Evolutionary conservation across 2,113 vertebrate genomes (phyloP).

Genomic region (Centropus bengalensis): DNA sequence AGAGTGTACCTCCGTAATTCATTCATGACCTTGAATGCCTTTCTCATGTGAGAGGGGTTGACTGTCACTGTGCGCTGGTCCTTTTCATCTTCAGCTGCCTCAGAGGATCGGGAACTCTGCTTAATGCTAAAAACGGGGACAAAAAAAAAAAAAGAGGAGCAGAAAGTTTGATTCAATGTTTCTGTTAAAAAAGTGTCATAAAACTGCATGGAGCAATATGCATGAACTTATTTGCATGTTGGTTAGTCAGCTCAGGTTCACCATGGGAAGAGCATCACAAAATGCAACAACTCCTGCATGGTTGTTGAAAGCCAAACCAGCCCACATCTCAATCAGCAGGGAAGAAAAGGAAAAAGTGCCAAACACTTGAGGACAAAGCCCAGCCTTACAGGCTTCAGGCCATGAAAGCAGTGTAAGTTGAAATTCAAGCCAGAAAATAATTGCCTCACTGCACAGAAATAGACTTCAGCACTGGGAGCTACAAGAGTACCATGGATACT

Average conservation of each 20-base stretch:
- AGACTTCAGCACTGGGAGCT: conserved; percentile 8
- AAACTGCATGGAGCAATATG: background rate
- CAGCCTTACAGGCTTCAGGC: conserved; percentile 15
- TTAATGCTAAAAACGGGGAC: conserved; percentile 70
- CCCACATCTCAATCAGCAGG: conserved; percentile 3
- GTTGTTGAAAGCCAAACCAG: background rate
- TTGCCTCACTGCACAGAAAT: background rate
- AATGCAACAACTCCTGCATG: background rate
- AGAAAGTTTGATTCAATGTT: background rate
- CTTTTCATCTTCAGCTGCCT: conserved; percentile 82
- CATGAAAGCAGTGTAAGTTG: conserved; percentile 12
- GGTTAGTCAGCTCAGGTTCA: background rate
- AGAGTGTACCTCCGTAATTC: conserved; percentile 88
- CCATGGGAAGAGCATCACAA: background rate
- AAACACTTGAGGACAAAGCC: conserved; percentile 44
- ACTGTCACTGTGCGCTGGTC: conserved; percentile 84
- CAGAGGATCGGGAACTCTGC: conserved; percentile 65
- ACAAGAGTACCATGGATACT: background rate
- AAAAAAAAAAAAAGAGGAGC: background rate
- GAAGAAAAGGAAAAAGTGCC: conserved; percentile 12
- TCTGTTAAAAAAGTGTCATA: background rate
- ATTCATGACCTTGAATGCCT: conserved; percentile 96
- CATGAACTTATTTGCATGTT: background rate
- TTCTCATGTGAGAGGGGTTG: conserved; percentile 91
- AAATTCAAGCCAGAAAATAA: conserved; percentile 41